Evolutionary conservation across 2,888 invertebrate species (phyloP).

Genomic region (Geotrupes spiniger): DNA sequence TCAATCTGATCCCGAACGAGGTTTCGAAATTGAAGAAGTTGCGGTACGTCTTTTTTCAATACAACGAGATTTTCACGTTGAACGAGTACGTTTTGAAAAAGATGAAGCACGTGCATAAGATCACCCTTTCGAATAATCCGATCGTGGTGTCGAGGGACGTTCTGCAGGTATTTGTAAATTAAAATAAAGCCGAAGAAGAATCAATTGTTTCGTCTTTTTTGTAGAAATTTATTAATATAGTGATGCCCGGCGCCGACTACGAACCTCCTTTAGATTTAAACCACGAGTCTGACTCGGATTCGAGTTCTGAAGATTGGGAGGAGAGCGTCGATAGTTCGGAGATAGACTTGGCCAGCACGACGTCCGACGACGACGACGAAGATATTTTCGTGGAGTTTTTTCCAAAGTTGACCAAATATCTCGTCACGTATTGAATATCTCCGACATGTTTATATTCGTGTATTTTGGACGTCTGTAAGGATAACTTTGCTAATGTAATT

Average conservation of each 20-base stretch:
- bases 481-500: too few species aligned
- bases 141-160: conserved; percentile 27
- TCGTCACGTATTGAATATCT: conserved; percentile 33
- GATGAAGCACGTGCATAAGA: conserved; percentile 39
- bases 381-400: conserved; percentile 37
- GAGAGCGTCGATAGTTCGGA: conserved; percentile 45
- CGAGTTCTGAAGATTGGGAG: conserved; percentile 43
- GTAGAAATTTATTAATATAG: conserved; percentile 37
- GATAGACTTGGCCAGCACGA: conserved; percentile 40
- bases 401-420: conserved; percentile 42
- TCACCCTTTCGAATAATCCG: conserved; percentile 44
- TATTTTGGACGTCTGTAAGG: too few species aligned
- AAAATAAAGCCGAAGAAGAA: too few species aligned
- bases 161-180: conserved; percentile 28
- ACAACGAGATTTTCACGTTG: conserved; percentile 39
- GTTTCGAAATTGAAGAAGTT: conserved; percentile 39
- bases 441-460: too few species aligned
- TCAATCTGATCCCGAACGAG: conserved; percentile 54
- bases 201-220: conserved; percentile 15
- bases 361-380: conserved; percentile 40
- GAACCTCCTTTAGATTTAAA: conserved; percentile 15
- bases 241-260: conserved; percentile 33
- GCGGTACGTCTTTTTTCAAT: conserved; percentile 40
- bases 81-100: conserved; percentile 34
- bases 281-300: conserved; percentile 34